A percentile compares a stretch with the other conserved stretches of the same genome.
These are phyloP conservation scores for Orestias chungarensis DNA, from an alignment of 2,797 vertebrate genomes.

Conservation along the genomic window DNA sequence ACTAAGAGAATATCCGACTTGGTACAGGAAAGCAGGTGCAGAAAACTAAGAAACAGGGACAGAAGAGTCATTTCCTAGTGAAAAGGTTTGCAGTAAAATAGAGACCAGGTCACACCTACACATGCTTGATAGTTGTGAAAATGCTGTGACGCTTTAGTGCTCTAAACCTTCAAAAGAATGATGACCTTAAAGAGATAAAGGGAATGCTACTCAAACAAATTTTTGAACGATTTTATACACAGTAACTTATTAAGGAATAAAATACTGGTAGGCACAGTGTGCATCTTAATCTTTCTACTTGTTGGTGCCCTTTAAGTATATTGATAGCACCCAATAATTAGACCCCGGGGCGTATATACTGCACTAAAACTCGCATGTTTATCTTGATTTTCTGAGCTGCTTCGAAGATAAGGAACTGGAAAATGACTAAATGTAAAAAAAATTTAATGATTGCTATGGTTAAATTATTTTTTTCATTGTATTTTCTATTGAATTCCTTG, in stretches of 20 bases:
- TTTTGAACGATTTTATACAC: background rate
- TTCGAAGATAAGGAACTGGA: background rate
- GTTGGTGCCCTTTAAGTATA: conserved; percentile 1
- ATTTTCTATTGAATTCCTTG: background rate
- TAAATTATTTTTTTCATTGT: background rate
- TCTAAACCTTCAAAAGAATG: background rate
- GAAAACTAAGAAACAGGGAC: background rate
- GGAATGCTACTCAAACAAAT: background rate
- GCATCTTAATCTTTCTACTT: conserved; percentile 4
- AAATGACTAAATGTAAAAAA: conserved; percentile 1
- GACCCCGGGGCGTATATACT: background rate
- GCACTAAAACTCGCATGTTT: conserved; percentile 1
- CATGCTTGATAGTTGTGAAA: background rate
- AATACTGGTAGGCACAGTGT: conserved; percentile 1
- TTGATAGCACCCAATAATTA: background rate
- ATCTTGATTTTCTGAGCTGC: conserved; percentile 1
- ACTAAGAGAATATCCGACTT: background rate
- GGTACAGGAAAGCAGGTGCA: background rate
- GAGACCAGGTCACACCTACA: background rate
- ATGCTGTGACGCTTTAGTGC: background rate
- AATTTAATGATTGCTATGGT: background rate
- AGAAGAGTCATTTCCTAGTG: background rate
- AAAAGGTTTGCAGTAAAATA: background rate
- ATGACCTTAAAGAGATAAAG: conserved; percentile 2
- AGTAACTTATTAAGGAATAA: background rate